Conservation (phyloP, 2,888 invertebrate species). For the Isotomurus palustris region DNA sequence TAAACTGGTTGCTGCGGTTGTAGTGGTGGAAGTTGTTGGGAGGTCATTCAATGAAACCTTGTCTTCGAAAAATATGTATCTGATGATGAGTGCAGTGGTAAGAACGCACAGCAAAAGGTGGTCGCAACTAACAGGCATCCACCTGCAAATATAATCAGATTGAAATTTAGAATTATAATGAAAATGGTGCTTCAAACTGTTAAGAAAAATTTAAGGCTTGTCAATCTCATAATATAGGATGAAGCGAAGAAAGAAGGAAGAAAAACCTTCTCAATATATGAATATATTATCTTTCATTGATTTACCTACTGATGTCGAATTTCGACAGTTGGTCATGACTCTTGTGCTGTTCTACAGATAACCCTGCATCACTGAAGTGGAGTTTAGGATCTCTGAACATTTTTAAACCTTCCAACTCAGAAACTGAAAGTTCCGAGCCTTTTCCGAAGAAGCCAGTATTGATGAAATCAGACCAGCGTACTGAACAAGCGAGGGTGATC, state of each 20-base stretch:
- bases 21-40: no score
- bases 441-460: not conserved
- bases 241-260: not conserved
- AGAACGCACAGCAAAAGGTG: not conserved
- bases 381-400: no score
- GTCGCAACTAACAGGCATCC: not conserved
- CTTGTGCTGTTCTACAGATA: no score
- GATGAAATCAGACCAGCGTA: not conserved
- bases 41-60: not conserved
- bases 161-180: no score
- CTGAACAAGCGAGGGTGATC: not conserved
- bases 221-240: no score
- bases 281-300: no score
- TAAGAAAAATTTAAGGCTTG: no score
- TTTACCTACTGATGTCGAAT: no score
- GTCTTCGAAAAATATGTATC: constrained; percentile 1
- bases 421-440: not conserved
- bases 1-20: not conserved
- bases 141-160: no score
- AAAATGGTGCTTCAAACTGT: not conserved
- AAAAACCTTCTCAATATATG: not conserved
- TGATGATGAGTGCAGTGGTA: not conserved
- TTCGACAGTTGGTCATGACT: no score
- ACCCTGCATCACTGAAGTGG: no score
- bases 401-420: no score